Evolutionary conservation across 2,888 invertebrate genomes (phyloP).

Genomic region (Hesperia comma): DNA sequence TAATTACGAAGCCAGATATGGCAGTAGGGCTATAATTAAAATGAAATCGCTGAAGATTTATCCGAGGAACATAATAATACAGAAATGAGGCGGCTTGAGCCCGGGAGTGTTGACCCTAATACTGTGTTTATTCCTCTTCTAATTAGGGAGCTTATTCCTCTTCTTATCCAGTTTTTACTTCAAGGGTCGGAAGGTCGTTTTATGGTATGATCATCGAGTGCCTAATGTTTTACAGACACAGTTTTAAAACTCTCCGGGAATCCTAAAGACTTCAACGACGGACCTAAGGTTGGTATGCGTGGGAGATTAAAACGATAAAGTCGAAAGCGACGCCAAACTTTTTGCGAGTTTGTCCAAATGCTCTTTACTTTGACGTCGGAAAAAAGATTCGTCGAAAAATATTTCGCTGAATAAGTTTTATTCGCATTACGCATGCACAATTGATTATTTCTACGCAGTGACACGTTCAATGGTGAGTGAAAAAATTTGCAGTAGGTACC

Average conservation of each 20-base stretch:
- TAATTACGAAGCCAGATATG: slow-evolving; percentile 41
- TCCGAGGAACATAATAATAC: slow-evolving; percentile 50
- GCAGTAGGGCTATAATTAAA: slow-evolving; percentile 45
- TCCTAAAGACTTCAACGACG: slow-evolving; percentile 28
- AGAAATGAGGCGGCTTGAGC: slow-evolving; percentile 51
- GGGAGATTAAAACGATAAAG: not conserved
- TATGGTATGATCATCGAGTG: slow-evolving; percentile 24
- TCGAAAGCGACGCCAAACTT: too few relatives aligned
- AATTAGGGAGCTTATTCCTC: slow-evolving; percentile 65
- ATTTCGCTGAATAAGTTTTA: too few relatives aligned
- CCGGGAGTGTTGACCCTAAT: slow-evolving; percentile 65
- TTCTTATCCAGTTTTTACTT: slow-evolving; percentile 65
- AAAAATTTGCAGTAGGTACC: not conserved
- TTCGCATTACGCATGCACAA: too few relatives aligned
- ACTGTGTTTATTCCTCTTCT: slow-evolving; percentile 69
- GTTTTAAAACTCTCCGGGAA: slow-evolving; percentile 33
- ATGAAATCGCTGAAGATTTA: slow-evolving; percentile 55
- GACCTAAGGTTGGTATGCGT: slow-evolving; percentile 1
- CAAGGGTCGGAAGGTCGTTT: slow-evolving; percentile 42
- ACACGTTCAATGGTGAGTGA: not conserved
- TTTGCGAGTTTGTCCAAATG: slow-evolving; percentile 5
- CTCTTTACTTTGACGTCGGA: not conserved
- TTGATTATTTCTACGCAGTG: too few relatives aligned
- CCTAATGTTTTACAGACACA: slow-evolving; percentile 37
- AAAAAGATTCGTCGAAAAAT: too few relatives aligned